phyloP scores from a whole-genome alignment of 2,888 invertebrate genomes.

The Brenthis ino region DNA sequence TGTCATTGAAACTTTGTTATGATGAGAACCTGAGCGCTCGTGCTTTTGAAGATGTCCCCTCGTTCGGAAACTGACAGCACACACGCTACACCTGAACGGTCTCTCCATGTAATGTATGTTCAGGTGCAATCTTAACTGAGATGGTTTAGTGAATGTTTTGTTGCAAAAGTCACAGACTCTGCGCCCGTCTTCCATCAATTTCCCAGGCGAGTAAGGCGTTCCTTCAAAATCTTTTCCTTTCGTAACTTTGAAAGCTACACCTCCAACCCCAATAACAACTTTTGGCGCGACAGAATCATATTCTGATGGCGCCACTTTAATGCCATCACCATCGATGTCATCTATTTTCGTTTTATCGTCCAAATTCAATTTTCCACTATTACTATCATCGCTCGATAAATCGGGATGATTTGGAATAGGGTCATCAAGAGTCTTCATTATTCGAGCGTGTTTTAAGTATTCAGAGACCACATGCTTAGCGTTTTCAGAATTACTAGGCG shows the following conservation, averaged over 20 bases:
- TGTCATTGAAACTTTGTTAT: constrained; percentile 95
- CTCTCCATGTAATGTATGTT: constrained; percentile 98
- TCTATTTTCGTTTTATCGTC: constrained; percentile 64
- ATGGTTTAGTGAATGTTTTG: constrained; percentile 95
- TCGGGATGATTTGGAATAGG: constrained; percentile 58
- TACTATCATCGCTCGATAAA: constrained; percentile 57
- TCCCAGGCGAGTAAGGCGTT: constrained; percentile 70
- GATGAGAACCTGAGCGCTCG: constrained; percentile 94
- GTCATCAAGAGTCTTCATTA: constrained; percentile 70
- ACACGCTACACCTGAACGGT: constrained; percentile 94
- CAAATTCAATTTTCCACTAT: constrained; percentile 49
- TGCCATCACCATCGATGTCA: constrained; percentile 62
- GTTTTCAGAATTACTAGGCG: constrained; percentile 75
- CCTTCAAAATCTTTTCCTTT: constrained; percentile 79
- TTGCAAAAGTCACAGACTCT: constrained; percentile 93
- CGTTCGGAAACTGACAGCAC: constrained; percentile 94
- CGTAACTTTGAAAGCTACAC: constrained; percentile 82
- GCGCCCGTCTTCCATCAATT: constrained; percentile 87
- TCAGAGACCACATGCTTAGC: constrained; percentile 86
- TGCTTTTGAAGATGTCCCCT: constrained; percentile 97
- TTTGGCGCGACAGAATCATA: constrained; percentile 80
- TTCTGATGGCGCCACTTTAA: constrained; percentile 63
- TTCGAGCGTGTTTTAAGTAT: constrained; percentile 84
- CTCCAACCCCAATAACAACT: constrained; percentile 85
- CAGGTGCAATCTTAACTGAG: constrained; percentile 94